These are phyloP conservation scores for Psittacula cyanocephala DNA, from an alignment of 2,113 vertebrate genomes.

Conservation along the genomic window DNA sequence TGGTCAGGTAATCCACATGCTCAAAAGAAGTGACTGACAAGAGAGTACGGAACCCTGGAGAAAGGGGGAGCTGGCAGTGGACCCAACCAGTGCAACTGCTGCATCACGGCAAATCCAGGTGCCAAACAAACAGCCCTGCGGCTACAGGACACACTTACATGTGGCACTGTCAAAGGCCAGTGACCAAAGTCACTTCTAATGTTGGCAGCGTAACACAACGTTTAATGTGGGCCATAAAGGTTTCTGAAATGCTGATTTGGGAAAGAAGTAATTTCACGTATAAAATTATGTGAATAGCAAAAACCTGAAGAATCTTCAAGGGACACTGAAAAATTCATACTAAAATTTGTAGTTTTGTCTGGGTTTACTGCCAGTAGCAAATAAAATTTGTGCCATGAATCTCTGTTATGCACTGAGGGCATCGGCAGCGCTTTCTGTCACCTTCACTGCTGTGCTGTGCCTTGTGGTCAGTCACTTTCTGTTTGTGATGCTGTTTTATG, in stretches of 20 bases:
- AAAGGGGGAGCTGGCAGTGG: not conserved
- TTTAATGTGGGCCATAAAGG: not conserved
- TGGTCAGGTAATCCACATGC: rapidly evolving
- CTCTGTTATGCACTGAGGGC: not conserved
- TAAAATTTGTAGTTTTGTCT: not conserved
- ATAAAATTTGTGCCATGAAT: not conserved
- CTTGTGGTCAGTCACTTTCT: not conserved
- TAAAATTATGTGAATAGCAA: not conserved
- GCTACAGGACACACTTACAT: not conserved
- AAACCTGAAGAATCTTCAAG: not conserved
- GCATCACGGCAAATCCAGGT: not conserved
- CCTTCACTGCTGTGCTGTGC: not conserved
- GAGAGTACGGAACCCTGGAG: not conserved
- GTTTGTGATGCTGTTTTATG: not conserved
- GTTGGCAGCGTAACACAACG: not conserved
- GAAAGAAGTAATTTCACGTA: not conserved
- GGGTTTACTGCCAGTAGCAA: not conserved
- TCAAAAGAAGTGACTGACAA: not conserved
- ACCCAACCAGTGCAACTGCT: not conserved
- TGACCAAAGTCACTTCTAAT: not conserved
- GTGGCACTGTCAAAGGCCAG: not conserved
- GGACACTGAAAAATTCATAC: rapidly evolving
- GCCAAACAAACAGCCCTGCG: not conserved
- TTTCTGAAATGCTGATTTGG: not conserved
- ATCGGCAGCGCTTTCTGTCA: not conserved